phyloP scores from a whole-genome alignment of 37 sponge, comb jelly and placozoan species.

The Beroe ovata region DNA sequence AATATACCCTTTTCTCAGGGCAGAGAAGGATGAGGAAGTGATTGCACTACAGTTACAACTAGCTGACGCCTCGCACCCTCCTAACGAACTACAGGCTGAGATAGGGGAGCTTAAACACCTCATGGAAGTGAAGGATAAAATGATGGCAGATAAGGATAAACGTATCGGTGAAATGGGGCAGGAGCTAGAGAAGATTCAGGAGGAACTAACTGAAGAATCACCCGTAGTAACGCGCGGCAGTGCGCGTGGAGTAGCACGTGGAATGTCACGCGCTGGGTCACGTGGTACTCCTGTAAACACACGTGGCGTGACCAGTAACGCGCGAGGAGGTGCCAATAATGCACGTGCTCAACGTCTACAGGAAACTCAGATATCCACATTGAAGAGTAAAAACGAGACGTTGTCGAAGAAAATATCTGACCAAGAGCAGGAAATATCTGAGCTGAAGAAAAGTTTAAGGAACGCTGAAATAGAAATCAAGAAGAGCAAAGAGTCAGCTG shows the following conservation, averaged over 20 bases:
- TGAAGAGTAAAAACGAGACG: slow-evolving; percentile 7
- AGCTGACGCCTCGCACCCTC: background rate
- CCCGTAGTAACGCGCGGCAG: background rate
- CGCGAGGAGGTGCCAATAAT: background rate
- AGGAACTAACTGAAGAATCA: background rate
- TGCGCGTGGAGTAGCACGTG: background rate
- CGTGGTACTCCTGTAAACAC: background rate
- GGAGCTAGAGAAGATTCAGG: background rate
- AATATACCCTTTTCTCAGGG: background rate
- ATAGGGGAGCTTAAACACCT: background rate
- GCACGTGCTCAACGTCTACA: background rate
- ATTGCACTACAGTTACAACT: background rate
- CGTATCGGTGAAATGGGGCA: background rate
- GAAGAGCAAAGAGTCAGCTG: background rate
- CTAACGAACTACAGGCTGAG: background rate
- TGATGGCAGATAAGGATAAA: background rate
- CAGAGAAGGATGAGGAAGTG: background rate
- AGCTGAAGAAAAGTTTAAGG: background rate
- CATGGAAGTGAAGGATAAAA: background rate
- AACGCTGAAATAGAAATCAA: background rate
- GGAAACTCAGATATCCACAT: slow-evolving; percentile 21
- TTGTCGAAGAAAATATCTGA: background rate
- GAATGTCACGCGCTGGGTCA: background rate
- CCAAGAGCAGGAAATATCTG: background rate
- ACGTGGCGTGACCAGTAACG: background rate